A percentile compares a stretch with the other conserved stretches of the same genome.
phyloP scores from a whole-genome alignment of 2,888 invertebrate genomes.

The Drosophila recens region DNA sequence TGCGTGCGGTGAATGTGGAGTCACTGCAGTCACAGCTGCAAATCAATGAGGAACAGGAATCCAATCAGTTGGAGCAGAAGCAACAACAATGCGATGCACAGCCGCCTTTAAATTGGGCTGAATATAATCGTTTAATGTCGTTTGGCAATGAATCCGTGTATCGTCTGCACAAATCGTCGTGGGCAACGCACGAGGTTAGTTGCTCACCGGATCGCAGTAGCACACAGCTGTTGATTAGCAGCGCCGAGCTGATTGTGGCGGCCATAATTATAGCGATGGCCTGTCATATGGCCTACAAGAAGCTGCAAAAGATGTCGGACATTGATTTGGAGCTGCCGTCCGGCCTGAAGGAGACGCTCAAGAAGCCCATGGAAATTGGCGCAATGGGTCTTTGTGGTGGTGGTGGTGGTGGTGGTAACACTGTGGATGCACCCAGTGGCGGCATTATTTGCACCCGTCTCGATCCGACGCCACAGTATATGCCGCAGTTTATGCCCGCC shows the following conservation, averaged over 20 bases:
- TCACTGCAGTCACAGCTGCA: constrained; percentile 1
- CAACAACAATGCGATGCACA: constrained; percentile 27
- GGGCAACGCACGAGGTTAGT: constrained; percentile 51
- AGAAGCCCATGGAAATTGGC: constrained; percentile 62
- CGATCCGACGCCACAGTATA: constrained; percentile 51
- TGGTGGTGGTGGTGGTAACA: not conserved
- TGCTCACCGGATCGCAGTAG: constrained; percentile 46
- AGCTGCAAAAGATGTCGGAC: constrained; percentile 82
- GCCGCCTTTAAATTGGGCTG: constrained; percentile 27
- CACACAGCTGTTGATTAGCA: constrained; percentile 29
- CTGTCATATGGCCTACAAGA: constrained; percentile 70
- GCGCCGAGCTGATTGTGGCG: constrained; percentile 37
- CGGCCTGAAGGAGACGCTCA: constrained; percentile 76
- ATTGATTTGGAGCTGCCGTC: constrained; percentile 80
- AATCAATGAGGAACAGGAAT: not conserved
- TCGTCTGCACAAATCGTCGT: constrained; percentile 70
- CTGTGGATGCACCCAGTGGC: constrained; percentile 13
- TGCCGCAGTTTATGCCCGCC: constrained; percentile 36
- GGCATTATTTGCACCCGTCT: constrained; percentile 47
- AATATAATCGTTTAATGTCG: not conserved
- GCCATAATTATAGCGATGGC: constrained; percentile 46
- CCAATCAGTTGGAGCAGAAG: too few relatives aligned
- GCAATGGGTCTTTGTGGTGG: not conserved
- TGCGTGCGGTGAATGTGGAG: constrained; percentile 83
- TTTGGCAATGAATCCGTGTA: constrained; percentile 45